Percentiles rank a stretch among this genome's conserved stretches.
Evolutionary conservation across 2,888 invertebrate species (phyloP).

Genomic region (Zele albiditarsus): DNA sequence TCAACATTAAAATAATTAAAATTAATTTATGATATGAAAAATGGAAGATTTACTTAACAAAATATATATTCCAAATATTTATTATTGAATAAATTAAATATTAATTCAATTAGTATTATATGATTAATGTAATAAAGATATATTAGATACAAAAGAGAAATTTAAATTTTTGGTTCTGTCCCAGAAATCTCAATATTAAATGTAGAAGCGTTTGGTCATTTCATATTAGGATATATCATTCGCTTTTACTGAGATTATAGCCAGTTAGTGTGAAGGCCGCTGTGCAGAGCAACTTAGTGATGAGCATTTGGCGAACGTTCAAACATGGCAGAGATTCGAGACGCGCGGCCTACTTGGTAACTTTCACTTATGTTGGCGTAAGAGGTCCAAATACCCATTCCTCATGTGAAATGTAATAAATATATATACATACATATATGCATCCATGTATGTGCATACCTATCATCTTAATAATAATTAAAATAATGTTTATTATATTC

Average conservation of each 20-base stretch:
- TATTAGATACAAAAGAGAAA: not conserved
- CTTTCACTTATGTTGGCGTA: conserved; percentile 71
- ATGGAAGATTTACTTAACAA: too few relatives aligned
- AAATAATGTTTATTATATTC: not conserved
- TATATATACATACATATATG: not conserved
- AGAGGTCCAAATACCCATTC: conserved; percentile 64
- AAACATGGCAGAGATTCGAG: conserved; percentile 59
- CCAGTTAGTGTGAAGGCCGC: conserved; percentile 47
- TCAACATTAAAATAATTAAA: not conserved
- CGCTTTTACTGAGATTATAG: conserved; percentile 41
- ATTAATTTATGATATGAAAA: not conserved
- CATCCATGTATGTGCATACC: not conserved
- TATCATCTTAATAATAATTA: conserved; percentile 7
- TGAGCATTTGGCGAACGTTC: conserved; percentile 67
- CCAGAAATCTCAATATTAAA: not conserved
- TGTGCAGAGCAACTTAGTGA: conserved; percentile 46
- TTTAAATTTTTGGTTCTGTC: not conserved
- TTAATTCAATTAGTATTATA: not conserved
- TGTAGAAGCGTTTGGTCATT: not conserved
- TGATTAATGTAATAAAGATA: not conserved
- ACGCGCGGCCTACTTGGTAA: conserved; percentile 70
- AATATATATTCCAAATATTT: not conserved
- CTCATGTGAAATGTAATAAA: conserved; percentile 40
- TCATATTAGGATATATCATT: conserved; percentile 21
- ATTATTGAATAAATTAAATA: not conserved